These are phyloP conservation scores for Pollachius pollachius DNA, from an alignment of 2,113 vertebrate species.

Conservation along the genomic window DNA sequence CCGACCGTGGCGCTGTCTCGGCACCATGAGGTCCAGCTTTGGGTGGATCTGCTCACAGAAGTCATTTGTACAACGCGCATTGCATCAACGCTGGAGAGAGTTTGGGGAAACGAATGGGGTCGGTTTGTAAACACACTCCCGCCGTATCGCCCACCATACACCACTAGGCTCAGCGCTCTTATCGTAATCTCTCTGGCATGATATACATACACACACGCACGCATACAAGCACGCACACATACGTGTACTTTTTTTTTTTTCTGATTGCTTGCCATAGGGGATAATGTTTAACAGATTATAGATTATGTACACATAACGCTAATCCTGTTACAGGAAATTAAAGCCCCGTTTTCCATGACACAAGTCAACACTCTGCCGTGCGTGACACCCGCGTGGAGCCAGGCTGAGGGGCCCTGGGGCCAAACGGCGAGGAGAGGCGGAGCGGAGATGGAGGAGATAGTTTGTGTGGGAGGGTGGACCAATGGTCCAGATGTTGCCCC, in stretches of 20 bases:
- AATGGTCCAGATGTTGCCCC: too few relatives aligned
- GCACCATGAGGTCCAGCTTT: too few relatives aligned
- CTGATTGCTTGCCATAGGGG: conserved; percentile 49
- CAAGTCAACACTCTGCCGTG: conserved; percentile 35
- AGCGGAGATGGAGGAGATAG: neutral
- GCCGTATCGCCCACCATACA: neutral
- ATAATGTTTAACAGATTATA: conserved; percentile 47
- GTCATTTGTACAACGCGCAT: neutral
- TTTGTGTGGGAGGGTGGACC: too few relatives aligned
- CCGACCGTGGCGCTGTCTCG: too few relatives aligned
- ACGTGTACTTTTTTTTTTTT: neutral
- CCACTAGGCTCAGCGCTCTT: conserved; percentile 28
- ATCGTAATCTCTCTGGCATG: conserved; percentile 47
- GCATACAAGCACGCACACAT: too few relatives aligned
- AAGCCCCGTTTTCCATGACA: conserved; percentile 36
- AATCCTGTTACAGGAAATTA: conserved; percentile 53
- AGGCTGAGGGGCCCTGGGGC: neutral
- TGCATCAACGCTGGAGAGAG: conserved; percentile 16
- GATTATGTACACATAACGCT: conserved; percentile 49
- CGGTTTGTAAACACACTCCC: neutral
- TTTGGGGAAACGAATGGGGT: neutral
- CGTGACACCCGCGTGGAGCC: conserved; percentile 16
- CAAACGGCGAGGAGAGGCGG: neutral
- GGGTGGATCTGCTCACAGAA: conserved; percentile 1
- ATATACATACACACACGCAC: conserved; percentile 7